Evolutionary conservation across 2,797 vertebrate species (phyloP).

Genomic region (Tachyglossus aculeatus): DNA sequence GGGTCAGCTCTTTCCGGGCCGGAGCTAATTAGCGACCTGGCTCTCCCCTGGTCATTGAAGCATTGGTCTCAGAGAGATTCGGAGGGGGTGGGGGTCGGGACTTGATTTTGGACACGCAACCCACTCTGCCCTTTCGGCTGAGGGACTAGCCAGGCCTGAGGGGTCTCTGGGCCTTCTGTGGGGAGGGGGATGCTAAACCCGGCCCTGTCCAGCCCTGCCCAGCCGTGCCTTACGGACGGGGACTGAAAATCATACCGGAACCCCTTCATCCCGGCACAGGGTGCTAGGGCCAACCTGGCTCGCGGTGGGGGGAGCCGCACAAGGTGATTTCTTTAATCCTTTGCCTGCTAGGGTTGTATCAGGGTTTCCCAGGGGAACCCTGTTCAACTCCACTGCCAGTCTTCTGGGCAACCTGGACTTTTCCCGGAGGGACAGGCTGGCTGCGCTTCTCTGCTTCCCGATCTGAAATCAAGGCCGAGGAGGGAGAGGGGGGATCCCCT

Average conservation of each 20-base stretch:
- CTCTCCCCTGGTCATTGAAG: conserved; percentile 52
- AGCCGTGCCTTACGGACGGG: too few species aligned
- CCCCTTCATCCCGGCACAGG: neutral
- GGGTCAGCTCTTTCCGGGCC: conserved; percentile 31
- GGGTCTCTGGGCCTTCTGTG: too few species aligned
- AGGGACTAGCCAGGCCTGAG: too few species aligned
- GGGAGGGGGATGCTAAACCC: too few species aligned
- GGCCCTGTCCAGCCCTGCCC: too few species aligned
- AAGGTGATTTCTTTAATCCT: neutral
- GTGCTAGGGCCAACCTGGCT: neutral
- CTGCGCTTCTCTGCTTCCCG: too few species aligned
- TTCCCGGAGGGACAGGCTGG: too few species aligned
- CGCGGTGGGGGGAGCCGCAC: neutral
- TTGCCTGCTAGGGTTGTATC: neutral
- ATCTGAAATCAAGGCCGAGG: too few species aligned
- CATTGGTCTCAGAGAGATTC: neutral
- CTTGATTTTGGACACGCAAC: neutral
- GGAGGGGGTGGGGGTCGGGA: conserved; percentile 41
- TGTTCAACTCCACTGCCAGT: neutral
- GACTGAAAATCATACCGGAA: neutral
- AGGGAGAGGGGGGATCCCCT: too few species aligned
- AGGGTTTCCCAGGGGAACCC: neutral
- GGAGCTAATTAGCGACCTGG: conserved; percentile 63
- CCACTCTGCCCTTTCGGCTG: neutral
- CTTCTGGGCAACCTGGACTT: too few species aligned